Percentiles rank a stretch among this genome's conserved stretches.
Conservation (phyloP, 2,113 vertebrate genomes). For the Pedetes capensis region DNA sequence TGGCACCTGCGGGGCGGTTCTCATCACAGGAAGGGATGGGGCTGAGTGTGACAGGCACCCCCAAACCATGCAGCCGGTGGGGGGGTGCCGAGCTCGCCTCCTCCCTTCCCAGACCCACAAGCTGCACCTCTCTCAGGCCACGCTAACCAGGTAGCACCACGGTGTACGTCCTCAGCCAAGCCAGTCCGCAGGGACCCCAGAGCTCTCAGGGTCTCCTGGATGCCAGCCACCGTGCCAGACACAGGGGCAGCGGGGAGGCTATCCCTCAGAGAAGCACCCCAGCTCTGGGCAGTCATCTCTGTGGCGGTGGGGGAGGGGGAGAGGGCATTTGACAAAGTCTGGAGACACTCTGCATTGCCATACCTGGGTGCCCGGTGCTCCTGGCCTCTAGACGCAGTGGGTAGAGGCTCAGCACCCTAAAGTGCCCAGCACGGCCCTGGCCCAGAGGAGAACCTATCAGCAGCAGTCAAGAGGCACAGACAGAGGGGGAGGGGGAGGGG, state of each 20-base stretch:
- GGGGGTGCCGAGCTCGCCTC: not conserved
- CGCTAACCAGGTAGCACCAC: not conserved
- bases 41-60: not conserved
- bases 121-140: not conserved
- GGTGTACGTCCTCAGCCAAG: not conserved
- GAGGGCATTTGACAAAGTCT: not conserved
- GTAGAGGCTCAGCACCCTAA: not conserved
- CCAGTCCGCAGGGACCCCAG: not conserved
- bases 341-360: too few relatives aligned
- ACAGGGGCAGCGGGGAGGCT: fast-evolving
- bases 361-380: too few relatives aligned
- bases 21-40: not conserved
- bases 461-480: fast-evolving
- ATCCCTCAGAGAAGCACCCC: fast-evolving
- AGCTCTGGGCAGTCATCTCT: fast-evolving
- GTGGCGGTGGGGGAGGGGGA: too few relatives aligned
- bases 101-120: fast-evolving
- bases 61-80: not conserved
- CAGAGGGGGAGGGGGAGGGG: fast-evolving
- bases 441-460: not conserved
- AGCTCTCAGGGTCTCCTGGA: not conserved
- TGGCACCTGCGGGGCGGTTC: fast-evolving
- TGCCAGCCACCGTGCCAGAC: not conserved
- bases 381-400: fast-evolving
- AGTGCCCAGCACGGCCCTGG: fast-evolving